phyloP scores from a whole-genome alignment of 2,888 invertebrate species.

The Phalera bucephala region DNA sequence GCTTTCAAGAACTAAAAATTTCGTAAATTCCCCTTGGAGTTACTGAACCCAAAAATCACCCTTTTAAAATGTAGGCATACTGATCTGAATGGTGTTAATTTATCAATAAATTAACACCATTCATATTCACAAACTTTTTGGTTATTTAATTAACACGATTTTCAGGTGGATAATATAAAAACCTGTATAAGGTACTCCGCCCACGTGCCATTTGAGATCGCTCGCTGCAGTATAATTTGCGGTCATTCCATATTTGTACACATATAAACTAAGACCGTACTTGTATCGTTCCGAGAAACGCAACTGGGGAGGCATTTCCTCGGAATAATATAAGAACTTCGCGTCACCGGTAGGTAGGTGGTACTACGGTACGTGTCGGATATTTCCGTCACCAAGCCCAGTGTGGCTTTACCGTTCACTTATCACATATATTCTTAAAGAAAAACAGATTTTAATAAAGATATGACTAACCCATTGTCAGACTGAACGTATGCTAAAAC shows the following conservation, averaged over 20 bases:
- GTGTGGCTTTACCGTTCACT: background rate
- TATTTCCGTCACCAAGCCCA: slow-evolving; percentile 48
- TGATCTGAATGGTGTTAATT: too few relatives aligned
- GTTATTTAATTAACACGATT: background rate
- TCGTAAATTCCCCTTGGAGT: too few relatives aligned
- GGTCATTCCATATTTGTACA: slow-evolving; percentile 2
- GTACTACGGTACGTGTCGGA: slow-evolving; percentile 42
- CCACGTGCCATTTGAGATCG: background rate
- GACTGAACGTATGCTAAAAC: too few relatives aligned
- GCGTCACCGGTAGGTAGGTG: slow-evolving; percentile 33
- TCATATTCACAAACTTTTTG: too few relatives aligned
- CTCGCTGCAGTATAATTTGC: background rate
- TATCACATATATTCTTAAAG: background rate
- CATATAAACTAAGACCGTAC: background rate
- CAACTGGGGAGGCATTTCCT: slow-evolving; percentile 35
- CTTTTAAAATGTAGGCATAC: too few relatives aligned
- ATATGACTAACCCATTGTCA: slow-evolving; percentile 1
- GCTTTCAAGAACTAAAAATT: too few relatives aligned
- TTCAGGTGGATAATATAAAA: background rate
- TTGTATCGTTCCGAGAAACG: slow-evolving; percentile 35
- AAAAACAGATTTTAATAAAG: background rate
- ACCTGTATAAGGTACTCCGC: background rate
- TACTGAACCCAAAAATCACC: too few relatives aligned
- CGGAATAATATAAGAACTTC: slow-evolving; percentile 35
- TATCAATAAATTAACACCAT: too few relatives aligned